These are phyloP conservation scores for Tenebrosternarchus preto DNA, from an alignment of 2,113 vertebrate genomes.

Conservation along the genomic window DNA sequence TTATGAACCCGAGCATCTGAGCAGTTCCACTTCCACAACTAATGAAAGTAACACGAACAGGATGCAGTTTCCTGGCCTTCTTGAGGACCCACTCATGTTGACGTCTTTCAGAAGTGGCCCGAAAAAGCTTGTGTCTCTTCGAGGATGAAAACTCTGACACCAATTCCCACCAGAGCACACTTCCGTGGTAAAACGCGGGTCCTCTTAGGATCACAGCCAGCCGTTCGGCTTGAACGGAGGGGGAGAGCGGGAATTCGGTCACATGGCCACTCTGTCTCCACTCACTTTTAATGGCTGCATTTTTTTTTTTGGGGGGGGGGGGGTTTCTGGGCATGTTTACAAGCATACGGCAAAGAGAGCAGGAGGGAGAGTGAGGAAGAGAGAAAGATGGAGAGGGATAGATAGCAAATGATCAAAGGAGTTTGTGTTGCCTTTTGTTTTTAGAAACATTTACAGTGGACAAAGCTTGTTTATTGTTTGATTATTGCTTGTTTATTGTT, in stretches of 20 bases:
- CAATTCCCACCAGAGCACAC: conserved; percentile 47
- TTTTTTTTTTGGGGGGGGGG: neutral
- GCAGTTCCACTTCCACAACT: conserved; percentile 36
- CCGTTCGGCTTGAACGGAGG: conserved; percentile 17
- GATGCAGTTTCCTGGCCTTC: neutral
- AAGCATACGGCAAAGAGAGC: neutral
- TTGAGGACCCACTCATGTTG: neutral
- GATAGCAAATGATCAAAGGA: neutral
- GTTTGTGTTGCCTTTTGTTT: neutral
- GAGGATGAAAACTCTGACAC: conserved; percentile 47
- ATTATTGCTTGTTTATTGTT: too few relatives aligned
- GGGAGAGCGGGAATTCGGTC: conserved; percentile 48
- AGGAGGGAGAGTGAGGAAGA: neutral
- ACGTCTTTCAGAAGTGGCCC: conserved; percentile 11
- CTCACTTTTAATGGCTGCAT: conserved; percentile 29
- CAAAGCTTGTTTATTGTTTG: conserved; percentile 1
- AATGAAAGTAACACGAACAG: neutral
- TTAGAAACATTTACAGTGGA: neutral
- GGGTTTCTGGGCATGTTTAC: neutral
- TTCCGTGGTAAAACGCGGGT: conserved; percentile 49
- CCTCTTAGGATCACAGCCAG: conserved; percentile 30
- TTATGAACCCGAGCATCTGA: neutral
- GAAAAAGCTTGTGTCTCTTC: neutral
- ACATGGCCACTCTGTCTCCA: conserved; percentile 34
- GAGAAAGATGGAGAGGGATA: neutral